Base-by-base conservation (phyloP, 2,888 invertebrate species). In the Aporophyla lueneburgensis region DNA sequence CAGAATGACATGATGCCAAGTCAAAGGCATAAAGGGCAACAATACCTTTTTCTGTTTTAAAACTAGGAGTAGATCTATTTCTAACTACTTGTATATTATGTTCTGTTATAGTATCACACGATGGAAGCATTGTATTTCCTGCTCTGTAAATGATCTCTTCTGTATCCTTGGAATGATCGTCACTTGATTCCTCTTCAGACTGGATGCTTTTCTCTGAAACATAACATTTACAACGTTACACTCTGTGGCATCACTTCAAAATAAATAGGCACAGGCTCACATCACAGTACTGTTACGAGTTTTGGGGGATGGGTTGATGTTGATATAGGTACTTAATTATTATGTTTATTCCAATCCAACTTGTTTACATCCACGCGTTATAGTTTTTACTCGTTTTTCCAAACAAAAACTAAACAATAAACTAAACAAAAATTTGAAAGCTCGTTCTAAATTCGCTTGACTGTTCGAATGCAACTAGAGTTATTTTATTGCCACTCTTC, bases 31-130 rank as follows among this genome's bases (percentile, higher is more conserved):
- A 49, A 43, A 78, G 53, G 49, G 24, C 51, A 58, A 74, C 68
- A 75, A 72, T 89, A 94, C 94, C 94, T 90, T 91, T 90, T 86
- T 91, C 90, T 84, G 81, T 80, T 79, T 89, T 87, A 84, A 91
- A 85, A 86, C 86, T 90, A 88, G 85, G 68, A 89, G 92, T 91
- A 90, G 92, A 93, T 86, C 89, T 92, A 90, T 91, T 92, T 90
- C 92, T 94, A 94, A 89, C 93, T 94, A 96, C 89, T 90, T 93
- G 91, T 92, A 92, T 86, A 77, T 51, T 72, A 91, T 91, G 81
- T 89, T 94, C 93, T 83, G 87, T 89, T 92, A 93, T 90, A 90
- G 86, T 94, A 94, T 95, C 94, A 94, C 95, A 93, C 86, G 90
- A 86, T 84, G 95, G 95, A 95, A 95, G 94, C 93, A 92, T 94